phyloP scores from a whole-genome alignment of 2,888 invertebrate genomes.

The Pollenia labialis region DNA sequence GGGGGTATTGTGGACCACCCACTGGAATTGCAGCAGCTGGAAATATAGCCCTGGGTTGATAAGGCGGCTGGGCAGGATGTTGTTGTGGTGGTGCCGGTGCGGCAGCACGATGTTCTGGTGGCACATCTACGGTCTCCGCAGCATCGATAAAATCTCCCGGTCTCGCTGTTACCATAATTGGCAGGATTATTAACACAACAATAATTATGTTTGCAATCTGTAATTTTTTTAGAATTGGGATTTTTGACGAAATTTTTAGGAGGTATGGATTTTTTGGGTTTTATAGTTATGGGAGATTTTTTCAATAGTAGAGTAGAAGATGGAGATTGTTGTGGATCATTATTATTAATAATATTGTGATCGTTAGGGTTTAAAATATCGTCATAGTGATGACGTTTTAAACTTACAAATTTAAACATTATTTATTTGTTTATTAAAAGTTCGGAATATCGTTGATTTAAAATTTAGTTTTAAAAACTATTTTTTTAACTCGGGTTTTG shows the following conservation, averaged over 20 bases:
- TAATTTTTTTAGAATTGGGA: slow-evolving; percentile 70
- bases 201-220: slow-evolving; percentile 78
- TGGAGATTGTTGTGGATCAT: slow-evolving; percentile 58
- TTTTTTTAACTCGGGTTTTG: slow-evolving; percentile 16
- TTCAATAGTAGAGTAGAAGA: slow-evolving; percentile 55
- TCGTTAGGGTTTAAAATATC: slow-evolving; percentile 47
- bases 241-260: slow-evolving; percentile 63
- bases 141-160: slow-evolving; percentile 77
- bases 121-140: slow-evolving; percentile 77
- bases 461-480: slow-evolving; percentile 7
- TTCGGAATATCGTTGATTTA: slow-evolving; percentile 14
- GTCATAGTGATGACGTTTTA: slow-evolving; percentile 72
- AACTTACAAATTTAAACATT: slow-evolving; percentile 82
- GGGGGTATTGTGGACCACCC: slow-evolving; percentile 76
- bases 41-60: slow-evolving; percentile 60
- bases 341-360: slow-evolving; percentile 50
- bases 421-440: slow-evolving; percentile 29
- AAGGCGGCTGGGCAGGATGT: slow-evolving; percentile 65
- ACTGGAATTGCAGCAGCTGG: slow-evolving; percentile 72
- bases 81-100: slow-evolving; percentile 70
- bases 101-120: slow-evolving; percentile 75
- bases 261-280: slow-evolving; percentile 55
- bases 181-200: slow-evolving; percentile 23
- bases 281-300: slow-evolving; percentile 56
- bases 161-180: slow-evolving; percentile 9